Evolutionary conservation across 1,140 invertebrate genomes (phyloP).

Genomic region (Ceratina calcarata): DNA sequence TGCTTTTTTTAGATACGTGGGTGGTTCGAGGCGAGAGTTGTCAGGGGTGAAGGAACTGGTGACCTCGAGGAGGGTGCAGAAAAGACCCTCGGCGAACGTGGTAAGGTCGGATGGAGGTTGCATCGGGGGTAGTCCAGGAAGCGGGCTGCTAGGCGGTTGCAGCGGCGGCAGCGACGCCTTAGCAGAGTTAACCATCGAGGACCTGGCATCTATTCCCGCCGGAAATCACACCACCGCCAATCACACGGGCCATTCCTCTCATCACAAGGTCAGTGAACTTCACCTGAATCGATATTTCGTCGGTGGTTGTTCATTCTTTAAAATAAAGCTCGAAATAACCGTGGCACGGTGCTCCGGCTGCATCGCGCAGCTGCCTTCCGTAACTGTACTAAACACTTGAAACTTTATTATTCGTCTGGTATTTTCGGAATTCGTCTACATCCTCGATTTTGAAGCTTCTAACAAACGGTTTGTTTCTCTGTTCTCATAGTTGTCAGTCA

Average conservation of each 20-base stretch:
- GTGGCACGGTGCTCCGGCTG: too few species aligned
- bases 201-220: conserved; percentile 78
- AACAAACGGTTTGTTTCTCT: too few species aligned
- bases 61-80: conserved; percentile 73
- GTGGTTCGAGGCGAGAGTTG: conserved; percentile 73
- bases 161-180: conserved; percentile 78
- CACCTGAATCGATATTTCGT: conserved; percentile 38
- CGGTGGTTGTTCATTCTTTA: neutral
- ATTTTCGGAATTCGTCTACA: too few species aligned
- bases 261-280: conserved; percentile 75
- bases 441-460: too few species aligned
- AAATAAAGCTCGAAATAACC: conserved; percentile 2
- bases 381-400: too few species aligned
- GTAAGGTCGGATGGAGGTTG: conserved; percentile 69
- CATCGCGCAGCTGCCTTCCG: too few species aligned
- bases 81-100: conserved; percentile 69
- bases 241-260: conserved; percentile 76
- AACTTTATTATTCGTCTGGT: too few species aligned
- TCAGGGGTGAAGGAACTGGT: conserved; percentile 76
- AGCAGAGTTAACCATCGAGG: conserved; percentile 77
- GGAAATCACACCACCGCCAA: conserved; percentile 74
- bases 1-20: conserved; percentile 68
- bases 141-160: conserved; percentile 73
- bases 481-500: too few species aligned
- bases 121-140: conserved; percentile 51